A percentile compares a stretch with the other conserved stretches of the same genome.
Evolutionary conservation across 1,140 invertebrate species (phyloP).

Genomic region (Stratiolaelaps scimitus): DNA sequence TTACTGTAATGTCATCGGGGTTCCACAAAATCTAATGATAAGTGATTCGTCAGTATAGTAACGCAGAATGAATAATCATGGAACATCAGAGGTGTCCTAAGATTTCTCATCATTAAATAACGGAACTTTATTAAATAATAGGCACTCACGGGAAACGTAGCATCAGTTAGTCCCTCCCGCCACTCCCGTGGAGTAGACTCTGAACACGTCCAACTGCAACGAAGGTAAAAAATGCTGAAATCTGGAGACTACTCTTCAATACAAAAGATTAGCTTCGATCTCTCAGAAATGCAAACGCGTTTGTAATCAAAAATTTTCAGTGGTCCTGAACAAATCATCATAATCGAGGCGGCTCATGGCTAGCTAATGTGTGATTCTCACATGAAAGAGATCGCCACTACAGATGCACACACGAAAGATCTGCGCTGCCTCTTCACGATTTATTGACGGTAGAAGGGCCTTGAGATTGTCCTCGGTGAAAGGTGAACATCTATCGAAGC

Average conservation of each 20-base stretch:
- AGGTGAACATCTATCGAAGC: too few species aligned
- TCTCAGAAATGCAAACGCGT: constrained; percentile 7
- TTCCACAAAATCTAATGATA: neutral
- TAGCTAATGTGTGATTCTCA: too few species aligned
- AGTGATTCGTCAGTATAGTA: constrained; percentile 1
- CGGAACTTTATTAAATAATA: too few species aligned
- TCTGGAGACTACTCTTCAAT: neutral
- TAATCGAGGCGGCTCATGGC: neutral
- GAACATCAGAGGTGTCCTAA: constrained; percentile 27
- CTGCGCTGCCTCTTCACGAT: too few species aligned
- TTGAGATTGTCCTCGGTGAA: too few species aligned
- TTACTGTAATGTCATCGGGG: too few species aligned
- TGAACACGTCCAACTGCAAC: neutral
- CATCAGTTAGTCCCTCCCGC: too few species aligned
- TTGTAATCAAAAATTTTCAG: constrained; percentile 19
- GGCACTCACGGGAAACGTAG: too few species aligned
- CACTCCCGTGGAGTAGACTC: neutral
- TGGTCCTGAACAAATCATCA: constrained; percentile 27
- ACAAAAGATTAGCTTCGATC: neutral
- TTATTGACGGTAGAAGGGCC: too few species aligned
- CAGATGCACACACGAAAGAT: too few species aligned
- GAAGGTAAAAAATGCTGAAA: neutral
- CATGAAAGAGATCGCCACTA: too few species aligned
- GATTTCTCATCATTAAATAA: neutral
- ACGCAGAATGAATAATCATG: constrained; percentile 25